Evolutionary conservation across 2,797 vertebrate species (phyloP), one percentile per base, ranked within the genome.

Genomic region (Scolopax rusticola): DNA sequence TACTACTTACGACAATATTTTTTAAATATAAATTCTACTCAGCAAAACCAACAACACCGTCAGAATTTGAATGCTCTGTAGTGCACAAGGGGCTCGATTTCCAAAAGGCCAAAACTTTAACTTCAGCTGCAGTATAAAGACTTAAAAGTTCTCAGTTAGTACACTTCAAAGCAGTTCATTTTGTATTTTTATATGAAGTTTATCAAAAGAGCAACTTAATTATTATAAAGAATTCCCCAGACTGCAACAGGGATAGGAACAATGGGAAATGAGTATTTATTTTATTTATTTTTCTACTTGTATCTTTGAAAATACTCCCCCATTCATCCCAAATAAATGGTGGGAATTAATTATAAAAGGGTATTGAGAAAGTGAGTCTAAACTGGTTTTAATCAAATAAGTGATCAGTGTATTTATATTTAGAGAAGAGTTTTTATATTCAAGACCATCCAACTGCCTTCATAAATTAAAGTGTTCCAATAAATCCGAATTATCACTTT

Each of bases 101-200:
- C 32, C 25, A 28, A 82, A 82, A 64, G 11, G 5, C 53, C 45
- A 71, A 63, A 61, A 41, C 43, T 63, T 41, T 81, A 56, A 30
- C 9, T 15, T 85, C 28, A 76, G 19, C 13, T 48, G 6, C 23
- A 53, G 15, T 27, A 81, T 5, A 16, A 82, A 89, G 16, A 27
- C 2, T 3, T 27, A 5, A 0, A 45, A 6, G 9, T 50, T 69
- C 36, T 60, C 32, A 45, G 17, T 48, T 53, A 59, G 9, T 73
- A 89, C 3, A 48, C 24, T 68, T 41, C 1, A 9, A 61, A 40
- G 32, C 0, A 1, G 19, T 23, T 60, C 0, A 24, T 45, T 80
- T 91, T 70, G 70, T 53, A 54, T 36, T 76, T 63, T 41, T 21
- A 12, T 13, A 41, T 16, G 2, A 71, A 54, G 10, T 50, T 40